Evolutionary conservation across 1,140 invertebrate species (phyloP).

Genomic region (Oscheius sp.): DNA sequence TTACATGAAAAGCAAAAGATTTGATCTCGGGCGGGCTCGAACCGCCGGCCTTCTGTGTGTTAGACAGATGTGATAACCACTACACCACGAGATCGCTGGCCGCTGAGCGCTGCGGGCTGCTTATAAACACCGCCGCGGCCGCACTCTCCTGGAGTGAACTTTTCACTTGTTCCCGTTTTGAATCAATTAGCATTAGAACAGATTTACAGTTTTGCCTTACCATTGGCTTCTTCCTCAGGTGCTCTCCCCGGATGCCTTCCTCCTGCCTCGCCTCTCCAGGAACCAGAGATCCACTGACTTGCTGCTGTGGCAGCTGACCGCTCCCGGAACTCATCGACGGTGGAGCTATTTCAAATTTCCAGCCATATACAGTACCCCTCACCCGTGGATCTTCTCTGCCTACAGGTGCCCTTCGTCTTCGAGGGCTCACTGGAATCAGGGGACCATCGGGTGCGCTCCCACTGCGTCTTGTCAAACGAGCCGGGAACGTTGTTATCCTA

Average conservation of each 20-base stretch:
- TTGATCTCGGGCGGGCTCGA: constrained; percentile 49
- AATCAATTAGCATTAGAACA: too few relatives aligned
- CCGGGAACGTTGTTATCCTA: too few relatives aligned
- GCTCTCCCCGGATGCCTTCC: not conserved
- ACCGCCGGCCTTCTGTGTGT: constrained; percentile 46
- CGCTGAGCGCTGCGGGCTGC: too few relatives aligned
- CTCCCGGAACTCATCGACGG: not conserved
- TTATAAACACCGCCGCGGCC: too few relatives aligned
- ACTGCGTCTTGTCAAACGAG: not conserved
- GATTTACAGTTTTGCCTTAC: too few relatives aligned
- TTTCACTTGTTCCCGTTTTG: too few relatives aligned
- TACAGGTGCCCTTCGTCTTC: too few relatives aligned
- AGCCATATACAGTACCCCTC: not conserved
- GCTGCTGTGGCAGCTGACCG: not conserved
- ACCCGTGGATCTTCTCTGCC: not conserved
- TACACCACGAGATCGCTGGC: constrained; percentile 4
- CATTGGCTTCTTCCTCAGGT: not conserved
- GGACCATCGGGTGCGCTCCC: not conserved
- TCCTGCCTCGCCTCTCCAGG: not conserved
- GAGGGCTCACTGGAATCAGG: not conserved
- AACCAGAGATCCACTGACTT: not conserved
- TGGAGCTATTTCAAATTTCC: too few relatives aligned
- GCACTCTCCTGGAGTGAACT: too few relatives aligned
- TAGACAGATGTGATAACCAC: constrained; percentile 10
- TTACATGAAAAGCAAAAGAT: too few relatives aligned